Conservation (phyloP, 2,797 vertebrate genomes). For the Tokudaia tokunoshimensis region DNA sequence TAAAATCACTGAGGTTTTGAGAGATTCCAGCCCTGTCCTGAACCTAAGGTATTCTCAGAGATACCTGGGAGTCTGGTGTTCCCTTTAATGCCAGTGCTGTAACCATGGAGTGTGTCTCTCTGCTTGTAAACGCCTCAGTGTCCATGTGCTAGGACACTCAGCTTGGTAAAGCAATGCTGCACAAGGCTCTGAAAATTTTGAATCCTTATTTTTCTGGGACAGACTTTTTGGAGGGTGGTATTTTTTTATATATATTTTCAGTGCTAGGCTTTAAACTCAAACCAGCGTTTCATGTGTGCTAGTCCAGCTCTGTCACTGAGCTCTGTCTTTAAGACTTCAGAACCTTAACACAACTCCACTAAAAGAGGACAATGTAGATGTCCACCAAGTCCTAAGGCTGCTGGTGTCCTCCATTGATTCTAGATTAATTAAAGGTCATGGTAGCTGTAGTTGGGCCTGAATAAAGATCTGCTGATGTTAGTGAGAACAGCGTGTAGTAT, state of each 20-base stretch:
- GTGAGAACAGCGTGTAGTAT: slow-evolving; percentile 12
- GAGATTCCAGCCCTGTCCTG: neutral
- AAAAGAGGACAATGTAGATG: slow-evolving; percentile 25
- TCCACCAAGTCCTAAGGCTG: neutral
- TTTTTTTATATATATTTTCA: neutral
- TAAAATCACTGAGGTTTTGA: neutral
- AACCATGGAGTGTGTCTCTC: neutral
- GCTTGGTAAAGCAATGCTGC: neutral
- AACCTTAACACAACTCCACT: neutral
- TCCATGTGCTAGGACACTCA: neutral
- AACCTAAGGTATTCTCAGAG: neutral
- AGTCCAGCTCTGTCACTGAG: neutral
- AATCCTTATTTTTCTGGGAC: slow-evolving; percentile 41
- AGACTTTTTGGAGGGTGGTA: too few relatives aligned
- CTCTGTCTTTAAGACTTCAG: neutral
- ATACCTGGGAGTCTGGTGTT: neutral
- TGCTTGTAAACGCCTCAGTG: slow-evolving; percentile 8
- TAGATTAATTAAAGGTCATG: slow-evolving; percentile 3
- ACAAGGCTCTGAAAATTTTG: neutral
- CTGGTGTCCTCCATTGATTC: neutral
- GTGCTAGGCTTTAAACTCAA: neutral
- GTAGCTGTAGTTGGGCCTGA: neutral
- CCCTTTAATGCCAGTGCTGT: neutral
- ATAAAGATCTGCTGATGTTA: slow-evolving; percentile 11
- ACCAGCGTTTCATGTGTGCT: neutral